phyloP scores from a whole-genome alignment of 1,140 invertebrate genomes.

The Drosophila insularis region DNA sequence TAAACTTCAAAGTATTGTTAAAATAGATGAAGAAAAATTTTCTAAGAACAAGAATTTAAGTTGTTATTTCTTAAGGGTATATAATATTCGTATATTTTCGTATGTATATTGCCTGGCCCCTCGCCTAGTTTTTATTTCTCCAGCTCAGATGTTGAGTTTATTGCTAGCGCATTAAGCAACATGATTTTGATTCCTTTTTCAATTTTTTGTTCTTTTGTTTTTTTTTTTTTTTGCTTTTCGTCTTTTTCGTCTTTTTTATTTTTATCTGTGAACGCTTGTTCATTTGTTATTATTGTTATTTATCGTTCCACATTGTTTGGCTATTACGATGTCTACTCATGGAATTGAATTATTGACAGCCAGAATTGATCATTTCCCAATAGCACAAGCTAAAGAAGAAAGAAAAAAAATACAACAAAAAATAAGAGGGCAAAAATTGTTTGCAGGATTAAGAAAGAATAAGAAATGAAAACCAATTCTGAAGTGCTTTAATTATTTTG shows the following conservation, averaged over 20 bases:
- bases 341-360: conserved; percentile 47
- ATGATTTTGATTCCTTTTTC: conserved; percentile 27
- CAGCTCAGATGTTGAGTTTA: conserved; percentile 26
- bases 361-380: conserved; percentile 44
- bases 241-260: conserved; percentile 3
- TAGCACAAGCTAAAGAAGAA: conserved; percentile 1
- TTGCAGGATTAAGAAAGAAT: neutral
- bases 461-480: conserved; percentile 17
- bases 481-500: conserved; percentile 12
- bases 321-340: conserved; percentile 24
- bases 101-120: too few relatives aligned
- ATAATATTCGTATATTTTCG: neutral
- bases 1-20: too few relatives aligned
- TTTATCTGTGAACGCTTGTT: conserved; percentile 23
- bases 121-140: neutral
- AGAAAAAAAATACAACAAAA: conserved; percentile 20
- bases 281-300: conserved; percentile 55
- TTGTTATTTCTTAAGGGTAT: neutral
- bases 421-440: neutral
- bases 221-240: neutral
- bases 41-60: too few relatives aligned
- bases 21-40: too few relatives aligned
- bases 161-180: conserved; percentile 41
- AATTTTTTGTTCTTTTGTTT: neutral
- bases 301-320: conserved; percentile 42